Conservation (phyloP, 2,888 invertebrate species). For the Rambutsinella grinnellia region DNA sequence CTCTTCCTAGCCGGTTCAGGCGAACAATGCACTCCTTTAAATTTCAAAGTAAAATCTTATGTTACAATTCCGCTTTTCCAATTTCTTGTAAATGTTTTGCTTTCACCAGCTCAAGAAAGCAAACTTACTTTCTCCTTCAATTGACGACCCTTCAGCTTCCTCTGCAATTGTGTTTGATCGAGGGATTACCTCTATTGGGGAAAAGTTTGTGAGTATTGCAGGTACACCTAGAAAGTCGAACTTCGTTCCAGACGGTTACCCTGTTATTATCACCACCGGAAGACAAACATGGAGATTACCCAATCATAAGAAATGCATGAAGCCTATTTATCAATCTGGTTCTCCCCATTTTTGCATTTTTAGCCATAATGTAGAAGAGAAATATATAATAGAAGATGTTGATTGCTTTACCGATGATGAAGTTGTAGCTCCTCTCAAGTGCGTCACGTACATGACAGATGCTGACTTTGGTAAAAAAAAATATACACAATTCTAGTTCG, state of each 20-base stretch:
- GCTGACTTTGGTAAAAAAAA: neutral
- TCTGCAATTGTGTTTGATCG: slow-evolving; percentile 13
- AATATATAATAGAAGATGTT: slow-evolving; percentile 8
- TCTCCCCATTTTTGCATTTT: slow-evolving; percentile 20
- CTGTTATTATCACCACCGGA: slow-evolving; percentile 26
- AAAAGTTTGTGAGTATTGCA: neutral
- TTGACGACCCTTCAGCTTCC: neutral
- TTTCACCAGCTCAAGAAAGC: slow-evolving; percentile 14
- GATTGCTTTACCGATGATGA: slow-evolving; percentile 2
- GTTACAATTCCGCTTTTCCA: neutral
- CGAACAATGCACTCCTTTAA: slow-evolving; percentile 28
- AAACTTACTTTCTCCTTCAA: slow-evolving; percentile 10
- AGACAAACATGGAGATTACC: slow-evolving; percentile 28
- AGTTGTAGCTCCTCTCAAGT: slow-evolving; percentile 1
- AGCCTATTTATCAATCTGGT: slow-evolving; percentile 1
- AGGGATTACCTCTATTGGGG: slow-evolving; percentile 6
- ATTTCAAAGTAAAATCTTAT: slow-evolving; percentile 12
- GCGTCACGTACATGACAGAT: slow-evolving; percentile 11
- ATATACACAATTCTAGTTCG: neutral
- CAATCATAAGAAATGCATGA: slow-evolving; percentile 11
- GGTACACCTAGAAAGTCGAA: neutral
- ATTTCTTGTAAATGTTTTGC: neutral
- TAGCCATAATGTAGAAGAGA: slow-evolving; percentile 10
- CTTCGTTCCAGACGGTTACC: slow-evolving; percentile 17
- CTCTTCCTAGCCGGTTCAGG: slow-evolving; percentile 18